Base-by-base conservation (phyloP, 2,113 vertebrate species). In the Gallinago undulata region DNA sequence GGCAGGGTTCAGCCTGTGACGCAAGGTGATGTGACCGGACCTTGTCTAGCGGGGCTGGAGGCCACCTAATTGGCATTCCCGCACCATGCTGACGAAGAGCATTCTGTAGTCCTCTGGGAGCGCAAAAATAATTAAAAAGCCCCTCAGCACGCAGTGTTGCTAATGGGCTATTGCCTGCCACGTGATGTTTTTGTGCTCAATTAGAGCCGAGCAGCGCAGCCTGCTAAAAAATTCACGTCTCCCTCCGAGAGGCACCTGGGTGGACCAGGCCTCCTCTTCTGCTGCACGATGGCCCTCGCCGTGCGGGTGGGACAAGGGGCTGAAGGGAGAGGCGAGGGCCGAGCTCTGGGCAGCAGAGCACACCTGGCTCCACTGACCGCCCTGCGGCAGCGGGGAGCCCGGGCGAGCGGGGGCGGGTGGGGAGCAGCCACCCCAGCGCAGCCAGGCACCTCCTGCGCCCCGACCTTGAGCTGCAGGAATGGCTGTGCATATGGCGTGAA, bases 121-220 rank as follows among this genome's bases (percentile, higher is more conserved):
- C 11, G 13, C 77, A 90, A 93, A 97, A 95, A 94, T 93, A 97
- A 97, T 97, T 94, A 96, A 97, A 97, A 96, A 90, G 92, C 87
- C 95, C 96, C 94, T 94, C 73, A 78, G 82, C 93, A 96, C 51
- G 60, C 90, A 87, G 63, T 92, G 84, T 80, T 95, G 93, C 95
- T 96, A 96, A 93, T 94, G 93, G 91, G 81, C 88, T 97, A 48
- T 72, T 69, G 88, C 87, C 75, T 87, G 85, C 79, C 92, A 90
- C 75, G 94, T 79, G 94, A 95, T 93, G 92, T 72, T 89, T 90
- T 87, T 94, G 92, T 86, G 96, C 93, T 95, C 80, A 90, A 93
- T 96, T 87, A 89, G 56, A 94, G 92, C 67, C 7, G 24, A 85
- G 89, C 73, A 62, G 73, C 82, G 47, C 48, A 87, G 89, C 33